Evolutionary conservation across 2,888 invertebrate species (phyloP), one percentile per base, ranked within the genome.

Genomic region (Nipponacmea schrenckii): DNA sequence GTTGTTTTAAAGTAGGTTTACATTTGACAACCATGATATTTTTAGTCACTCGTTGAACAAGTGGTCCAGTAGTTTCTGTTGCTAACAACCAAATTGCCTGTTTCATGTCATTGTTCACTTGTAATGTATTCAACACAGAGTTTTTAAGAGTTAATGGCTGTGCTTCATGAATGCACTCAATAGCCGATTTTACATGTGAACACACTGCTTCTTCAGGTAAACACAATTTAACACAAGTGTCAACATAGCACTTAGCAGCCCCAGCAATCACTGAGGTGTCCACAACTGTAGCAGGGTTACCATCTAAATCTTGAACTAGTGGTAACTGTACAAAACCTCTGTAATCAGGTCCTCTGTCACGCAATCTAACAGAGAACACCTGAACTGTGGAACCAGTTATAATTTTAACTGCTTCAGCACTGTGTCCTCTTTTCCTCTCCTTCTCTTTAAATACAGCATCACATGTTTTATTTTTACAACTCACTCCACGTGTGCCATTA

Each of bases 401-500:
- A 48, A 94, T 90, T 84, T 92, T 92, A 68, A 93, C 92, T 20
- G 93, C 92, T 80, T 93, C 93, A 0, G 92, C 91, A 45, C 92
- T 91, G 71, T 82, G 83, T 8, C 88, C 86, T 90, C 92, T 86
- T 75, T 89, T 83, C 90, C 91, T 66, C 89, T 91, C 84, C 65
- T 85, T 85, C 64, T 92, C 91, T 85, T 92, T 92, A 81, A 93
- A 93, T 0, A 93, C 91, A 20, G 91, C 92, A 86, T 92, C 92
- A 85, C 94, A 94, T 17, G 90, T 89, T 85, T 92, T 92, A 85
- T 94, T 94, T 87, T 94, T 94, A 85, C 94, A 94, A 76, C 91
- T 91, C 27, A 92, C 90, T n/a, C 94, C 93, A 69, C 94, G 90
- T 0, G 93, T 94, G 2, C 94, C 94, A 88, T 94, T 95, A 76